A percentile compares a stretch with the other conserved stretches of the same genome.
Evolutionary conservation across 2,888 invertebrate genomes (phyloP).

Genomic region (Brachycybe producta): DNA sequence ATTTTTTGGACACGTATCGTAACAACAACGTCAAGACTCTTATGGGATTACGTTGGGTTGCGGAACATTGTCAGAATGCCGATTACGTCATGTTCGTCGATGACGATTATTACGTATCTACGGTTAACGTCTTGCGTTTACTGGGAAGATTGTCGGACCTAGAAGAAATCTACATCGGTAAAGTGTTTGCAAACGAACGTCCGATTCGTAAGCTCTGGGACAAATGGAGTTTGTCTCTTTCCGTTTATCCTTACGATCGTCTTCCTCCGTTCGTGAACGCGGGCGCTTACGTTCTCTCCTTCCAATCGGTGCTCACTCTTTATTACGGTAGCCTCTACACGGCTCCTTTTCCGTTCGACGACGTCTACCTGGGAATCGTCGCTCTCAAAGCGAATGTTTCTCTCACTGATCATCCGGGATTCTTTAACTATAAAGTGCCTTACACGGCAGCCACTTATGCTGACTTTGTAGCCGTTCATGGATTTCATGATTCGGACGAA

Average conservation of each 20-base stretch:
- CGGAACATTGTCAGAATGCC: background rate
- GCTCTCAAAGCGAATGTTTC: slow-evolving; percentile 65
- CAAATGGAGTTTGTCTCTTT: slow-evolving; percentile 4
- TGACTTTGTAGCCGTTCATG: slow-evolving; percentile 60
- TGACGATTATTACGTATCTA: slow-evolving; percentile 11
- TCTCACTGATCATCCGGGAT: slow-evolving; percentile 60
- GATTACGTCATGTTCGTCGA: slow-evolving; percentile 7
- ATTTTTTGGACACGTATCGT: slow-evolving; percentile 5
- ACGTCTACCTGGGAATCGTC: slow-evolving; percentile 71
- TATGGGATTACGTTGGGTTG: slow-evolving; percentile 10
- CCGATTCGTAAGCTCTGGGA: slow-evolving; percentile 4
- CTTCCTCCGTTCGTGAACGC: slow-evolving; percentile 88
- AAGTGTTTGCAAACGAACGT: no score
- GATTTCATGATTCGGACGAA: slow-evolving; percentile 56
- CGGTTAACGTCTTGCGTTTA: slow-evolving; percentile 4
- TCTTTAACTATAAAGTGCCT: slow-evolving; percentile 50
- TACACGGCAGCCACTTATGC: slow-evolving; percentile 39
- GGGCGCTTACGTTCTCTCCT: slow-evolving; percentile 68
- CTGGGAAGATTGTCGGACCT: no score
- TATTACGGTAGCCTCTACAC: slow-evolving; percentile 67
- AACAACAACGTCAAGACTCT: slow-evolving; percentile 12
- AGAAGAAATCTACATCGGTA: no score
- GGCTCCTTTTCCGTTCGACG: slow-evolving; percentile 77
- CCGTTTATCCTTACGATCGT: slow-evolving; percentile 44
- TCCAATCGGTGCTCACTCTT: slow-evolving; percentile 54